Conservation (phyloP, 2,113 vertebrate genomes). For the Solea solea region DNA sequence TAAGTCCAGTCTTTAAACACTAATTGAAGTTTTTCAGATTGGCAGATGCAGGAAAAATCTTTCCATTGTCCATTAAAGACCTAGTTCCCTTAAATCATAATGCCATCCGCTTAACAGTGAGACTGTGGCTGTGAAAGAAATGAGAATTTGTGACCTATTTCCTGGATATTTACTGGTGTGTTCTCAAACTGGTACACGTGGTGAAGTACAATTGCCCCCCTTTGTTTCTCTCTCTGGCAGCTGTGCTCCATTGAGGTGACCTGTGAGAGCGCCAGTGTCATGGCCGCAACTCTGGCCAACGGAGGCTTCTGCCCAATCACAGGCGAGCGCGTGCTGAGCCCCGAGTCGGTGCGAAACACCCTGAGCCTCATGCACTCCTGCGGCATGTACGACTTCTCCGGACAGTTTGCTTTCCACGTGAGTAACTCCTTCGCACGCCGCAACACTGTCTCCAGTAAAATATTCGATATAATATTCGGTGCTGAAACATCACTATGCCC, state of each 20-base stretch:
- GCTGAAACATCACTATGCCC: neutral
- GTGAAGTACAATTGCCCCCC: neutral
- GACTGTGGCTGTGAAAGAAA: no score
- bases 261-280: conserved; percentile 96
- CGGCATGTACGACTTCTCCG: conserved; percentile 99
- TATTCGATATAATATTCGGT: neutral
- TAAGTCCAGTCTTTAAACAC: conserved; percentile 51
- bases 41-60: no score
- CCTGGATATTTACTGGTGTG: no score
- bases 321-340: conserved; percentile 94
- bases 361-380: conserved; percentile 99
- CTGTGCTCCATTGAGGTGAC: conserved; percentile 98
- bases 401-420: conserved; percentile 98
- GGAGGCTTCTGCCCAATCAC: conserved; percentile 99
- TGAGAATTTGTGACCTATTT: no score
- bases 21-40: no score
- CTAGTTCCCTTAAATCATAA: no score
- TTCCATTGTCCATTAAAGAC: no score
- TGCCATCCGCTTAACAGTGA: no score
- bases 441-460: neutral
- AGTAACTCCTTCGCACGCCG: conserved; percentile 69
- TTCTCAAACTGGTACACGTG: no score
- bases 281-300: conserved; percentile 97
- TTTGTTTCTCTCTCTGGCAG: conserved; percentile 63
- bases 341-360: conserved; percentile 95